Conservation (phyloP, 2,888 invertebrate species). For the Holacanthella duospinosa region DNA sequence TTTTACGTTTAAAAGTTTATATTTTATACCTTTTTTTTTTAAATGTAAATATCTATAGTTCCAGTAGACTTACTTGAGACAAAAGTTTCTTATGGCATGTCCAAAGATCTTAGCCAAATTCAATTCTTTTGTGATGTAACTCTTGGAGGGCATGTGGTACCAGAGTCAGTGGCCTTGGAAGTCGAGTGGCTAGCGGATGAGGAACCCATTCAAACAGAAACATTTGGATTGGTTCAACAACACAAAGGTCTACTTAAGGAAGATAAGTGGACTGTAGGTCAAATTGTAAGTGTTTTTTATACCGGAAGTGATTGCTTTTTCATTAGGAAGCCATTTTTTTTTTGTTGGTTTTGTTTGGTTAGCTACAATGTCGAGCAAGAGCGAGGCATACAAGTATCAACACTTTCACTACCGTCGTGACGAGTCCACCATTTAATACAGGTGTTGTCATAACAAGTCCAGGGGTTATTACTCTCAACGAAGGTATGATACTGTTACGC, state of each 20-base stretch:
- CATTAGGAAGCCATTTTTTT: background rate
- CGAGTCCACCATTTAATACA: slow-evolving; percentile 37
- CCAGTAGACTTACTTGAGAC: slow-evolving; percentile 37
- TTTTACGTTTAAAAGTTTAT: no score
- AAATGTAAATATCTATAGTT: slow-evolving; percentile 33
- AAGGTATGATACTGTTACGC: no score
- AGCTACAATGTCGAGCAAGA: slow-evolving; percentile 38
- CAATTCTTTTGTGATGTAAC: slow-evolving; percentile 38
- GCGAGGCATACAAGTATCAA: slow-evolving; percentile 38
- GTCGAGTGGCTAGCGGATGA: slow-evolving; percentile 38
- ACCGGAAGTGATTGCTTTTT: background rate
- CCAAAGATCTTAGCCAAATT: slow-evolving; percentile 30
- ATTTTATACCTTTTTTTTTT: no score
- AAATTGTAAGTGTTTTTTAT: slow-evolving; percentile 36
- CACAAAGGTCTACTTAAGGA: slow-evolving; percentile 37
- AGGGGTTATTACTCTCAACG: slow-evolving; percentile 21
- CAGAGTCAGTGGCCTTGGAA: slow-evolving; percentile 38
- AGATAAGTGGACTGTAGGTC: slow-evolving; percentile 38
- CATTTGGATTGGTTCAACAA: slow-evolving; percentile 37
- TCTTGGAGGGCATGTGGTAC: slow-evolving; percentile 37
- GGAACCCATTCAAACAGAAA: slow-evolving; percentile 36
- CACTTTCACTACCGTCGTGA: slow-evolving; percentile 36
- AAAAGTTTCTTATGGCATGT: slow-evolving; percentile 35
- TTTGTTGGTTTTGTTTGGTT: background rate
- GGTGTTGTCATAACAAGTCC: slow-evolving; percentile 31